These are phyloP conservation scores for Syngnathus typhle DNA, from an alignment of 2,113 vertebrate species.

Conservation along the genomic window DNA sequence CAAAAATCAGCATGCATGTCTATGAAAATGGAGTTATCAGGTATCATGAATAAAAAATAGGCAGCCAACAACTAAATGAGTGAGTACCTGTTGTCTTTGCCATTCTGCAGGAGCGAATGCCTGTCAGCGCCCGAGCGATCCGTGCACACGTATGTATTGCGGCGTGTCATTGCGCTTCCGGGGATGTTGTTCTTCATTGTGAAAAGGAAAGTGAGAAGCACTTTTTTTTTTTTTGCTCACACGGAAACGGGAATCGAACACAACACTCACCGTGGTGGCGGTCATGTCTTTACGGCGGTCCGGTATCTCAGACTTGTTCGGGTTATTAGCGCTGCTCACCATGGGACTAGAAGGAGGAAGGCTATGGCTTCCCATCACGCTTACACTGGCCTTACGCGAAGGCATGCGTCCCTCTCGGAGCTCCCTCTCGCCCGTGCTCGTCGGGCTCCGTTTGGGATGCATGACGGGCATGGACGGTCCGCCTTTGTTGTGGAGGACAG, in stretches of 20 bases:
- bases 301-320: conserved; percentile 90
- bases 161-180: conserved; percentile 84
- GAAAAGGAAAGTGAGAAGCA: conserved; percentile 6
- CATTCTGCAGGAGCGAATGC: conserved; percentile 82
- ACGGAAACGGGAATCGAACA: no score
- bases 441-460: conserved; percentile 88
- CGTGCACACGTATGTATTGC: conserved; percentile 89
- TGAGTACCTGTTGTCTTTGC: conserved; percentile 86
- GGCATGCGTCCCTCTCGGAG: conserved; percentile 85
- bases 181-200: conserved; percentile 81
- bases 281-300: conserved; percentile 86
- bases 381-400: conserved; percentile 80
- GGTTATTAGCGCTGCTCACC: conserved; percentile 94
- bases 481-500: conserved; percentile 72
- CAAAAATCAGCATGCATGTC: not conserved
- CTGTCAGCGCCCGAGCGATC: conserved; percentile 80
- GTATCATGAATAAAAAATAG: not conserved
- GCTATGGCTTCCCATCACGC: conserved; percentile 76
- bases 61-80: not conserved
- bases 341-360: conserved; percentile 89
- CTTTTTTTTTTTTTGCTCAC: not conserved
- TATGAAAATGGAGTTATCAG: not conserved
- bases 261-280: conserved; percentile 76
- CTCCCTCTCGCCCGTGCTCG: conserved; percentile 79
- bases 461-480: conserved; percentile 82